Evolutionary conservation across 2,888 invertebrate species (phyloP).

Genomic region (Oegoconia quadripuncta): DNA sequence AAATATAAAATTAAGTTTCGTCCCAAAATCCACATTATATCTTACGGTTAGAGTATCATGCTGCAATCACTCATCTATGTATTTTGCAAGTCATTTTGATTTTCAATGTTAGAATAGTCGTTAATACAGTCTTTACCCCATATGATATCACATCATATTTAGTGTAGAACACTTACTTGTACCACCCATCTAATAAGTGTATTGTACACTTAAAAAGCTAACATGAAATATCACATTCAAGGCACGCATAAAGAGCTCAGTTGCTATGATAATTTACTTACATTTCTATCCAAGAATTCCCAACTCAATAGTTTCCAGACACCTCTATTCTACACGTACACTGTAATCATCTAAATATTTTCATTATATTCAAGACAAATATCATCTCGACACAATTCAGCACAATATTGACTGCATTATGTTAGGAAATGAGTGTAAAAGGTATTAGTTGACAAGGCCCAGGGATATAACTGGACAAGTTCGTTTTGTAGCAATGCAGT

Average conservation of each 20-base stretch:
- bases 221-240: too few species aligned
- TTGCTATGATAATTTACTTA: constrained; percentile 25
- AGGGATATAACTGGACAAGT: constrained; percentile 54
- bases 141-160: not conserved
- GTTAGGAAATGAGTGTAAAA: constrained; percentile 39
- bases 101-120: too few species aligned
- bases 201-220: too few species aligned
- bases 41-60: too few species aligned
- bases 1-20: too few species aligned
- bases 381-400: constrained; percentile 19
- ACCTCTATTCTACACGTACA: constrained; percentile 12
- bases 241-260: not conserved
- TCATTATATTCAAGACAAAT: too few species aligned
- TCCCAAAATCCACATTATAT: too few species aligned
- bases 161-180: too few species aligned
- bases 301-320: not conserved
- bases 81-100: too few species aligned
- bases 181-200: too few species aligned
- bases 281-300: constrained; percentile 15
- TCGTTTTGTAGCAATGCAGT: constrained; percentile 74
- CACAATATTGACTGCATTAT: constrained; percentile 39
- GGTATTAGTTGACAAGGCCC: constrained; percentile 49
- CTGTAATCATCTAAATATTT: constrained; percentile 45
- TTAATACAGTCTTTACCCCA: too few species aligned
- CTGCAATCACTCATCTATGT: too few species aligned